phyloP scores from a whole-genome alignment of 2,797 vertebrate species.

The Tokudaia tokunoshimensis region DNA sequence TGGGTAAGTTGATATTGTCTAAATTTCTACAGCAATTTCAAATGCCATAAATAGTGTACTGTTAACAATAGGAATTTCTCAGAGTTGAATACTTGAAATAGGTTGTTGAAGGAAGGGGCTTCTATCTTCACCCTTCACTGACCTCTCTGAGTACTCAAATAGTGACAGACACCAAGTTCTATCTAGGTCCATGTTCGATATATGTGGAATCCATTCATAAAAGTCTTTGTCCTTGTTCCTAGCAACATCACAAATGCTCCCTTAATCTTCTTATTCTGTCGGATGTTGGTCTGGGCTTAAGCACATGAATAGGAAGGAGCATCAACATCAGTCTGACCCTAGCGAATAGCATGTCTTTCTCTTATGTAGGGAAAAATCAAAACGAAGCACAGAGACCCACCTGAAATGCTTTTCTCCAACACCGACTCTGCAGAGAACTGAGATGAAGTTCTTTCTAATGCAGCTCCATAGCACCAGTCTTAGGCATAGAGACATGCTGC shows the following conservation, averaged over 20 bases:
- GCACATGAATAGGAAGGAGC: not conserved
- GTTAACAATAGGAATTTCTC: not conserved
- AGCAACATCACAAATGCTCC: not conserved
- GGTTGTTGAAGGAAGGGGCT: accelerated
- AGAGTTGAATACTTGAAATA: not conserved
- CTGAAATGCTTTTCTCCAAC: not conserved
- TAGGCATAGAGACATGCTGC: not conserved
- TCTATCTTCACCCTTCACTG: no score
- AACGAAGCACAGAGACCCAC: not conserved
- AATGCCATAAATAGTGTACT: not conserved
- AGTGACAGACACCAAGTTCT: not conserved
- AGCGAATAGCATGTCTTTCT: not conserved
- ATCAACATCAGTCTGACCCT: not conserved
- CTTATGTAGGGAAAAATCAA: not conserved
- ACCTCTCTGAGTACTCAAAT: not conserved
- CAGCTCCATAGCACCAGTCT: not conserved
- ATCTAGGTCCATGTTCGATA: not conserved
- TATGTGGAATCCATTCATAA: not conserved
- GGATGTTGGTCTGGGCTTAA: not conserved
- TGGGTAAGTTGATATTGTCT: not conserved
- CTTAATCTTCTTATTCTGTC: not conserved
- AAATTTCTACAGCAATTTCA: not conserved
- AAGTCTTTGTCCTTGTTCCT: not conserved
- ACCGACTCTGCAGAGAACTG: not conserved
- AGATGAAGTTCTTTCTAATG: not conserved